A percentile compares a stretch with the other conserved stretches of the same genome.
These are phyloP conservation scores for Vulpes vulpes DNA, from an alignment of 2,113 vertebrate species.

Conservation along the genomic window DNA sequence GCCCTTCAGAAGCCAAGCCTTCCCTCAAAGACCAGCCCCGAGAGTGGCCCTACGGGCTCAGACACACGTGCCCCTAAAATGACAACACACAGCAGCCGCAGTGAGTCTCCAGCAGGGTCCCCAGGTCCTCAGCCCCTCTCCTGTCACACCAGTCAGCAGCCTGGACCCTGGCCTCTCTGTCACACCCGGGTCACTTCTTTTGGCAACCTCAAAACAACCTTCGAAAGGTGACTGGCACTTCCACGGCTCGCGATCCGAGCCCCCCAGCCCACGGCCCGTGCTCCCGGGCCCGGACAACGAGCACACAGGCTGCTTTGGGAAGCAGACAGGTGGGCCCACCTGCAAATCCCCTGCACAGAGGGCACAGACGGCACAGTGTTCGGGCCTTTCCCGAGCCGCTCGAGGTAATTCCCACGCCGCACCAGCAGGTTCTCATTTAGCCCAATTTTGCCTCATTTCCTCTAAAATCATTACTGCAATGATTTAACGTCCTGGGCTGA, in stretches of 20 bases:
- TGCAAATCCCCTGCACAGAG: background rate
- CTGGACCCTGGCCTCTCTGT: background rate
- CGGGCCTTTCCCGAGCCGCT: background rate
- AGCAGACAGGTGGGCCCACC: background rate
- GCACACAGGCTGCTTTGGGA: background rate
- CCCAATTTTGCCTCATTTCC: conserved; percentile 80
- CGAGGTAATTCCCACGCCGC: conserved; percentile 40
- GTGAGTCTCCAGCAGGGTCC: background rate
- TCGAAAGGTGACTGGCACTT: background rate
- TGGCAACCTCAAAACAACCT: background rate
- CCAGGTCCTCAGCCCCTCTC: background rate
- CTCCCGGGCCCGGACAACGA: background rate
- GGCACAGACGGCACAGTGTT: background rate
- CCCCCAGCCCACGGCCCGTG: background rate
- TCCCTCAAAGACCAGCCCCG: background rate
- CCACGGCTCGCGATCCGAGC: background rate
- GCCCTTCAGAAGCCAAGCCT: background rate
- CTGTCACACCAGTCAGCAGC: background rate
- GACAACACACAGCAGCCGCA: background rate
- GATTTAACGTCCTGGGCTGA: conserved; percentile 71
- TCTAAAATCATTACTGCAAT: conserved; percentile 79
- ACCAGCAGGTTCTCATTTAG: conserved; percentile 77
- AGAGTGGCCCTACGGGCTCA: background rate
- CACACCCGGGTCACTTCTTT: background rate
- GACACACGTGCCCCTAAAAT: background rate